Percentiles rank a stretch among this genome's conserved stretches.
Evolutionary conservation across 2,113 vertebrate genomes (phyloP).

Genomic region (Probosciger aterrimus): DNA sequence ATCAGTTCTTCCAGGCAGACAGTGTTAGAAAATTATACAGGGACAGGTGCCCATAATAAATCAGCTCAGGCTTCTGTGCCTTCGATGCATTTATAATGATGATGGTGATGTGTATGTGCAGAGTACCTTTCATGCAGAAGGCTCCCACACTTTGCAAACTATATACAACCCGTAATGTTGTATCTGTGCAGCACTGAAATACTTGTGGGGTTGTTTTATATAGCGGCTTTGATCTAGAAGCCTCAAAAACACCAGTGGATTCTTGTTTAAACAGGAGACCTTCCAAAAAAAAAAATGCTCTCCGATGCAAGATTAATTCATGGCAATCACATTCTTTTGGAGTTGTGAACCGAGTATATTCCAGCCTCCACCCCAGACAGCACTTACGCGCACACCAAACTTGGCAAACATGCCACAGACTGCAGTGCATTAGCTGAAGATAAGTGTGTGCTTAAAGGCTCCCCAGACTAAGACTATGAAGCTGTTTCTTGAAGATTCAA

Average conservation of each 20-base stretch:
- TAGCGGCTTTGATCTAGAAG: background rate
- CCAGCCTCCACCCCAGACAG: background rate
- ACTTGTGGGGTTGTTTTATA: background rate
- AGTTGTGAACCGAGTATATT: background rate
- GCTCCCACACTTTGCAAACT: background rate
- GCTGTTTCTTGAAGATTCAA: background rate
- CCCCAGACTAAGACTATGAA: background rate
- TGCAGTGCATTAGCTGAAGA: background rate
- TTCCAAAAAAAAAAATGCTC: background rate
- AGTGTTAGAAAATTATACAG: constrained; percentile 11
- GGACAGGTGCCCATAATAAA: constrained; percentile 24
- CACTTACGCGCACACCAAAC: background rate
- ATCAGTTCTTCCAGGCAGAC: background rate
- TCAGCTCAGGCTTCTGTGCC: background rate
- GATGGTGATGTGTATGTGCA: background rate
- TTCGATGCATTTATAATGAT: background rate
- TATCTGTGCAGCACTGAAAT: background rate
- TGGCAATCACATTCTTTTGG: background rate
- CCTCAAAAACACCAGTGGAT: background rate
- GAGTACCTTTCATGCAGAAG: background rate
- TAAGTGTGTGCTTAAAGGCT: background rate
- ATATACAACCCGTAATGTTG: background rate
- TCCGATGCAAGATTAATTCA: background rate
- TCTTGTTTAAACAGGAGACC: background rate
- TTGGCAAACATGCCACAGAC: background rate